Evolutionary conservation across 2,888 invertebrate genomes (phyloP), one percentile per base, ranked within the genome.

Genomic region (Labia minor): DNA sequence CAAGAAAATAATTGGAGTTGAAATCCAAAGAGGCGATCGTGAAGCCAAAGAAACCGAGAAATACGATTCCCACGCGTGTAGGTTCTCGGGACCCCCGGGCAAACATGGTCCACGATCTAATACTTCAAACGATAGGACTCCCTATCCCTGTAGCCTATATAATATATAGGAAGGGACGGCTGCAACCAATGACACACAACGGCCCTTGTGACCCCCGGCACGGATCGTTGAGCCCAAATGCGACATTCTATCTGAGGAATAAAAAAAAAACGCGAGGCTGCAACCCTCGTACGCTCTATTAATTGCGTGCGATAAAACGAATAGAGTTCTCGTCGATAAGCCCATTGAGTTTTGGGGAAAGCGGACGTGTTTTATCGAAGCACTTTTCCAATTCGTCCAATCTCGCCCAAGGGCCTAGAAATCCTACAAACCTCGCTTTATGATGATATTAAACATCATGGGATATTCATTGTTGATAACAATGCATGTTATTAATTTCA

Each of bases 141-240:
- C 49, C 49, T 49, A 49, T 49, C 49, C 49, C 49, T 49, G 49
- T 49, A 49, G 49, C 49, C 49, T 49, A 49, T 49, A 49, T 49
- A 49, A 49, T 49, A 49, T 49, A 49, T 49, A 49, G 49, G 16
- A 49, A 49, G 49, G 49, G 49, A 11, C 49, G 49, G 49, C 49
- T 49, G 49, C 49, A 49, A 49, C 49, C 49, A 49, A 49, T 49
- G 49, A 49, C 49, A 49, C 49, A 49, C 49, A 49, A 49, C 49
- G 49, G 49, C 49, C 49, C 49, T 49, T 49, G n/a, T 11, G 16
- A 11, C 49, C 49, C 49, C 49, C 49, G 14, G 49, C 16, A 49
- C 49, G 49, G 49, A 49, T 49, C 49, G 49, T 49, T 49, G 49
- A 49, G 49, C 49, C 49, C 49, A 49, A 49, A 49, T 49, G 49